phyloP scores from a whole-genome alignment of 2,888 invertebrate species.

The Epistrophella euchroma region DNA sequence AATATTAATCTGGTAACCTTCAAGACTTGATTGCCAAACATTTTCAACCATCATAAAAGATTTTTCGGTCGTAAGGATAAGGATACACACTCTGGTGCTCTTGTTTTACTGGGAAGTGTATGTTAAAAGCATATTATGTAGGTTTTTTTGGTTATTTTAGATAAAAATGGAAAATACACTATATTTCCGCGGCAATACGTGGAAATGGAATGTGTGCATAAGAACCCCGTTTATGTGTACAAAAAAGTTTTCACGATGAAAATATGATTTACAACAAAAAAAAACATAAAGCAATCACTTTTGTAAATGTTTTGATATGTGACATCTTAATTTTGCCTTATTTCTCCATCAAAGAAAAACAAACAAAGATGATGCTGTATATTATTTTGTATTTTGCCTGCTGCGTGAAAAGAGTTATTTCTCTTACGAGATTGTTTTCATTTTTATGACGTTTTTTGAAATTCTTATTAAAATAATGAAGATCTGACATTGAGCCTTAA shows the following conservation, averaged over 20 bases:
- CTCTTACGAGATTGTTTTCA: neutral
- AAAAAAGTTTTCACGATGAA: neutral
- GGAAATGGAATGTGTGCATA: neutral
- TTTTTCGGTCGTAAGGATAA: neutral
- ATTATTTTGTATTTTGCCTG: neutral
- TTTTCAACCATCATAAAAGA: neutral
- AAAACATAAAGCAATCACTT: neutral
- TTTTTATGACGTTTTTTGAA: constrained; percentile 3
- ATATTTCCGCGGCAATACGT: neutral
- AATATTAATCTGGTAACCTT: neutral
- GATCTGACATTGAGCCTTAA: too few species aligned
- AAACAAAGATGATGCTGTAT: neutral
- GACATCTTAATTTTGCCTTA: constrained; percentile 18
- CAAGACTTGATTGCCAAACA: neutral
- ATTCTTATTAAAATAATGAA: neutral
- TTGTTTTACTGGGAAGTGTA: neutral
- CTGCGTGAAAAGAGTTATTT: neutral
- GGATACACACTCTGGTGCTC: neutral
- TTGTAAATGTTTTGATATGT: constrained; percentile 25
- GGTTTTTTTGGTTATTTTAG: too few species aligned
- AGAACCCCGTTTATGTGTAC: neutral
- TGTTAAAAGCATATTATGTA: too few species aligned
- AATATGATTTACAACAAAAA: neutral
- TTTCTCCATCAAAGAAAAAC: constrained; percentile 2
- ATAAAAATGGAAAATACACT: neutral